A percentile compares a stretch with the other conserved stretches of the same genome.
These are phyloP conservation scores for Turritopsis rubra DNA, from an alignment of 30 jellyfish, hydroid and myxozoan genomes.

Conservation along the genomic window DNA sequence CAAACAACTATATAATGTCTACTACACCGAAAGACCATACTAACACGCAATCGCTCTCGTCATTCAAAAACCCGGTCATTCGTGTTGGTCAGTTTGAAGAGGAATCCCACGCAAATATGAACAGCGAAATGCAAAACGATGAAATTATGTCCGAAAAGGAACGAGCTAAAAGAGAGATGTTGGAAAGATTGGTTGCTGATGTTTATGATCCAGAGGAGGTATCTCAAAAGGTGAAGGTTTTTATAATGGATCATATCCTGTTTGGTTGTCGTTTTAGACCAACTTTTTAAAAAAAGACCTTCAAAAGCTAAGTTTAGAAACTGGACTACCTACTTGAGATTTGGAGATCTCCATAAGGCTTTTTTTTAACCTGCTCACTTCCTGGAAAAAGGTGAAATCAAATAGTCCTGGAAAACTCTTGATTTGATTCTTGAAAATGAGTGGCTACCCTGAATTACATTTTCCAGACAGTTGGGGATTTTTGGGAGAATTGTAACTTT, in stretches of 20 bases:
- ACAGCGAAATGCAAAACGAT: neutral
- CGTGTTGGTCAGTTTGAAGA: neutral
- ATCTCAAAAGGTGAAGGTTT: neutral
- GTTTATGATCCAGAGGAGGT: constrained; percentile 11
- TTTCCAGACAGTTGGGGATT: no score
- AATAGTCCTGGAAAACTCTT: no score
- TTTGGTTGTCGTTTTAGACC: neutral
- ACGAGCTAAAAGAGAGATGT: neutral
- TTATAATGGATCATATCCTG: neutral
- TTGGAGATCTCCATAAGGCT: no score
- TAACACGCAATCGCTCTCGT: neutral
- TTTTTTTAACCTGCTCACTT: no score
- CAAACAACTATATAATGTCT: constrained; percentile 4
- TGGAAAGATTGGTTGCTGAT: constrained; percentile 4
- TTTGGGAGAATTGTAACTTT: no score
- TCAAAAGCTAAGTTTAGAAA: no score
- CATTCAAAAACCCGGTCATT: neutral
- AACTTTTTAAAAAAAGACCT: no score
- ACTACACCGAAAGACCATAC: neutral
- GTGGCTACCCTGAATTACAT: no score
- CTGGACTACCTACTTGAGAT: no score
- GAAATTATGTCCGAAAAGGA: neutral
- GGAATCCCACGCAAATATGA: neutral
- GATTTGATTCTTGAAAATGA: no score
- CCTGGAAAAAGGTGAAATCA: no score